A percentile compares a stretch with the other conserved stretches of the same genome.
These are phyloP conservation scores for Meloe dianella DNA, from an alignment of 2,888 invertebrate species.

Conservation along the genomic window DNA sequence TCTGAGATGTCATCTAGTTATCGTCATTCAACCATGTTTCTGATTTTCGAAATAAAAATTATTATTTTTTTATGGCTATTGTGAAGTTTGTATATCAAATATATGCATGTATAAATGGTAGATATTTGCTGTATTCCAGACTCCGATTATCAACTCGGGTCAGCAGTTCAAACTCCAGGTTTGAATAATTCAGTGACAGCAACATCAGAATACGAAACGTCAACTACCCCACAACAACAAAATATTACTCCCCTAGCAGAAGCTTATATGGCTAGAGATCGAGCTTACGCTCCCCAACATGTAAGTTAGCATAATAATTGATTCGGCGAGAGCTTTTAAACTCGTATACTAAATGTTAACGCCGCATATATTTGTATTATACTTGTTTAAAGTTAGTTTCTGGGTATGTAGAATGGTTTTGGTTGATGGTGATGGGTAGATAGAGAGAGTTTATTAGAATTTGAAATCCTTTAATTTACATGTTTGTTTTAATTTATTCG, in stretches of 20 bases:
- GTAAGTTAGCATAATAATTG: conserved; percentile 54
- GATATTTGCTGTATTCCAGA: conserved; percentile 58
- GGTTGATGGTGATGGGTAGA: not conserved
- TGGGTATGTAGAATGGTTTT: conserved; percentile 17
- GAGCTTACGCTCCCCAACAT: conserved; percentile 54
- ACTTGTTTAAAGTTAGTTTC: conserved; percentile 32
- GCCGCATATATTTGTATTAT: conserved; percentile 9
- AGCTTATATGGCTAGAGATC: conserved; percentile 57
- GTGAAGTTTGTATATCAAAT: not conserved
- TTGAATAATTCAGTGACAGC: conserved; percentile 57
- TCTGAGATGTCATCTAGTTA: not conserved
- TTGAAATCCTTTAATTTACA: conserved; percentile 29
- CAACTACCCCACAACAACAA: conserved; percentile 37
- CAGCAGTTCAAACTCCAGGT: conserved; percentile 72
- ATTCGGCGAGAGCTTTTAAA: conserved; percentile 36
- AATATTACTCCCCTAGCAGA: conserved; percentile 55
- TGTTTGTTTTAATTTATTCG: conserved; percentile 35
- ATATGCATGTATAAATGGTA: not conserved
- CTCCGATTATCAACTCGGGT: conserved; percentile 76
- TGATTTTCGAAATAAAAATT: not conserved
- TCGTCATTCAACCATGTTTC: not conserved
- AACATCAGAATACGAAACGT: conserved; percentile 50
- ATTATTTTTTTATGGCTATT: not conserved
- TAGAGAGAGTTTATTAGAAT: conserved; percentile 20
- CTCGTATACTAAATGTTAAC: conserved; percentile 17